phyloP scores from a whole-genome alignment of 23 tunicate species.

The Trididemnum miniatum region DNA sequence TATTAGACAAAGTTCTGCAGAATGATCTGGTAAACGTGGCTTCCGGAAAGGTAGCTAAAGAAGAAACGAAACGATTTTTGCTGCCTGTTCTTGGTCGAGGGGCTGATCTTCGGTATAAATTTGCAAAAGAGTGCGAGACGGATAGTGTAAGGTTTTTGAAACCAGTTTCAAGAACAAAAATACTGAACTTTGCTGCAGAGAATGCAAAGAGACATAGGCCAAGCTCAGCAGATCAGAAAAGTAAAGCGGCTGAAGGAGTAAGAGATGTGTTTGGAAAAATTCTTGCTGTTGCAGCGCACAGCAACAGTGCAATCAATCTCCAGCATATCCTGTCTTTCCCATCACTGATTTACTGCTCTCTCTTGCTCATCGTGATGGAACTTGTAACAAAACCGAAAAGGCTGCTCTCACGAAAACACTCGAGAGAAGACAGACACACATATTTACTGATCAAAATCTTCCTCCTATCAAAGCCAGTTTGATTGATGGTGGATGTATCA shows the following conservation, averaged over 20 bases:
- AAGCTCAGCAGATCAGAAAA: neutral
- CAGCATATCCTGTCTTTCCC: neutral
- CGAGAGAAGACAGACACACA: neutral
- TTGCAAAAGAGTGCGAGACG: neutral
- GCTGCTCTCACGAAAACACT: neutral
- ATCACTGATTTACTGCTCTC: neutral
- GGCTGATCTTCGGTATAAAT: neutral
- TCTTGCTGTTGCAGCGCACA: neutral
- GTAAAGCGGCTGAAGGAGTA: neutral
- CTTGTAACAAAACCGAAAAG: neutral
- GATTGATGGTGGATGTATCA: neutral
- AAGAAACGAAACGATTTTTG: neutral
- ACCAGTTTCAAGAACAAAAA: neutral
- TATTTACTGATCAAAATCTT: neutral
- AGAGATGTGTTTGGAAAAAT: neutral
- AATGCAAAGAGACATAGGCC: neutral
- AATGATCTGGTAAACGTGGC: neutral
- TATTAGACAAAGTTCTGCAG: neutral
- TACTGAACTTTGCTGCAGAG: neutral
- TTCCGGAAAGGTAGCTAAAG: neutral
- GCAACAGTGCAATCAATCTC: neutral
- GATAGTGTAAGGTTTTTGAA: neutral
- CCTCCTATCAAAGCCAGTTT: neutral
- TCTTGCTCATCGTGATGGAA: neutral
- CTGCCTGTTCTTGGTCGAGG: neutral